phyloP scores from a whole-genome alignment of 2,888 invertebrate genomes.

The Drosophila pegasa region DNA sequence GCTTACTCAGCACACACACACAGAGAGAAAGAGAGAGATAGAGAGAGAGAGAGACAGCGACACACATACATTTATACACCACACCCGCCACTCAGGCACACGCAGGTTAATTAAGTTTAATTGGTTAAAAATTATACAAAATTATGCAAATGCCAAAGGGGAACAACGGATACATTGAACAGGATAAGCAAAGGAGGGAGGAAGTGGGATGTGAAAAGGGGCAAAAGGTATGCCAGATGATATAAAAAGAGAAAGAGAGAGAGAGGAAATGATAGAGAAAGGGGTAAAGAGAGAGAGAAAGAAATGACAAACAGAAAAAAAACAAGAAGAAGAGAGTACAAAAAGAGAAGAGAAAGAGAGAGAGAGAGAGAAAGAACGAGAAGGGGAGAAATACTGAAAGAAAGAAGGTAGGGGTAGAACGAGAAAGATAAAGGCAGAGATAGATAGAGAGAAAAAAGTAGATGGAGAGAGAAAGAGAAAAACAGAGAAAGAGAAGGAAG shows the following conservation, averaged over 20 bases:
- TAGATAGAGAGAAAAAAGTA: not conserved
- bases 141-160: conserved; percentile 33
- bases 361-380: too few species aligned
- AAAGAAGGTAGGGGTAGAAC: too few species aligned
- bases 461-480: not conserved
- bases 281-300: not conserved
- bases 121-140: conserved; percentile 76
- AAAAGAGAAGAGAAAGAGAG: too few species aligned
- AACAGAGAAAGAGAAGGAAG: not conserved
- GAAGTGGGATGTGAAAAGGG: not conserved
- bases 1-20: conserved; percentile 42
- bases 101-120: conserved; percentile 78
- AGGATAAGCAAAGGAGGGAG: not conserved
- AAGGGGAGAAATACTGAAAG: too few species aligned
- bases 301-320: too few species aligned
- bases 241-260: not conserved
- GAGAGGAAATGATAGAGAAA: not conserved
- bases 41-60: not conserved
- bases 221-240: too few species aligned
- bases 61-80: not conserved
- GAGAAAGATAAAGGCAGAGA: not conserved
- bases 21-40: not conserved
- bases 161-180: not conserved
- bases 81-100: conserved; percentile 1
- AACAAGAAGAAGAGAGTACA: not conserved